Base-by-base conservation (phyloP, 92 coral and sea anemone genomes). In the Parazoanthus darwini region DNA sequence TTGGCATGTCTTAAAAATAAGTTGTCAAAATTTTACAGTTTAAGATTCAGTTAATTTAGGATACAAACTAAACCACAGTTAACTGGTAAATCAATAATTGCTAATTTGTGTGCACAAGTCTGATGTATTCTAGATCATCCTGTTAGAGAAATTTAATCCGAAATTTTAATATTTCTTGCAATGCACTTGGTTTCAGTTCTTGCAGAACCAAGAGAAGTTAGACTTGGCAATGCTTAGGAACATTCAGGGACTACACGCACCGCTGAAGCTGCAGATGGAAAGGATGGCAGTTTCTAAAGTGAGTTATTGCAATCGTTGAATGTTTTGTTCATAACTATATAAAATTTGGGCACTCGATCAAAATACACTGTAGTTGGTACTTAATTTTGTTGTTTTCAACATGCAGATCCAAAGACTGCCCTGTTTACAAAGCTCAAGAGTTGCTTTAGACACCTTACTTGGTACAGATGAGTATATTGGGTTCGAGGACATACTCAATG, bases 231-330 rank as follows among this genome's bases (percentile, higher is more conserved):
- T 97, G 99, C 94, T 97, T 33, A 82, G 99, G 59, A 93, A 93
- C 72, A 94, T 94, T 5, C 99, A 97, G 92, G 99, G 99, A 16
- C 92, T 97, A 11, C 98, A 97, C 82, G 99, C 99, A 65, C 98
- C 99, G n/a, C 81, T 95, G 14, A 95, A 93, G 86, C 93, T 97
- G 65, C 96, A 94, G 82, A 90, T 97, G 98, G 99, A 97, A 88
- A 78, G 97, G 70, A 92, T 95, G 78, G 91, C 94, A 20, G 91
- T 98, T 26, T 95, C 98, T 10, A 94, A 95, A 96, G 99, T 97
- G 81, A 70, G 58, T 72, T 16, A 39, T 38, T 4, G 22, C 10
- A 11, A 9, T 6, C 38, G 1, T 54, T 13, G 59, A 54, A 54
- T 54, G 59, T 54, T 54, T 54, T 54, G 16, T 0, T 11, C 20